These are phyloP conservation scores for Patiria pectinifera DNA, from an alignment of 53 echinoderm and acorn worm genomes.

Conservation along the genomic window DNA sequence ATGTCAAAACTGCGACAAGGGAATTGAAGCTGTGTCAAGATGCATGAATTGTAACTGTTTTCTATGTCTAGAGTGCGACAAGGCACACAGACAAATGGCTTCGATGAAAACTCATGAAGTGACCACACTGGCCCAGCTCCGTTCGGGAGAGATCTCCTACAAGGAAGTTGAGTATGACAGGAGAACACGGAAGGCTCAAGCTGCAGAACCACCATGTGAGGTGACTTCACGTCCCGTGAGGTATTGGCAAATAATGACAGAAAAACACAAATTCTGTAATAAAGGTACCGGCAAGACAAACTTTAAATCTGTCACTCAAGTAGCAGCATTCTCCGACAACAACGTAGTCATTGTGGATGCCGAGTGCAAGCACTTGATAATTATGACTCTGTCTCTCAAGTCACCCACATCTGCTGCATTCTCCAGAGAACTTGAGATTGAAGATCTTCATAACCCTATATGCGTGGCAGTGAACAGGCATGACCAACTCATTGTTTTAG, in stretches of 20 bases:
- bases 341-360: background rate
- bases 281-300: no score
- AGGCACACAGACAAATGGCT: slow-evolving; percentile 3
- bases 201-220: no score
- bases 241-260: no score
- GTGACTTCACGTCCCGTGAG: no score
- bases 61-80: slow-evolving; percentile 10
- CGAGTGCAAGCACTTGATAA: no score
- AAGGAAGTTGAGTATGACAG: background rate
- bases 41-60: slow-evolving; percentile 14
- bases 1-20: slow-evolving; percentile 4
- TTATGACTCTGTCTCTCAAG: no score
- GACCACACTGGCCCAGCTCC: background rate
- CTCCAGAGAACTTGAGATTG: no score
- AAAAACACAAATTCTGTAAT: no score
- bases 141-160: background rate
- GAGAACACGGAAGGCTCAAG: background rate
- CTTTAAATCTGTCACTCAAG: background rate
- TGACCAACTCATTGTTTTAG: no score
- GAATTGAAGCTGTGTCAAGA: slow-evolving; percentile 1
- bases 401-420: no score
- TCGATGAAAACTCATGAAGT: slow-evolving; percentile 8
- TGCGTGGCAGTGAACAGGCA: no score
- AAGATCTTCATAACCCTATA: no score
- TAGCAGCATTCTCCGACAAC: background rate